These are phyloP conservation scores for Otolemur crassicaudatus DNA, from an alignment of 2,797 vertebrate species.

Conservation along the genomic window DNA sequence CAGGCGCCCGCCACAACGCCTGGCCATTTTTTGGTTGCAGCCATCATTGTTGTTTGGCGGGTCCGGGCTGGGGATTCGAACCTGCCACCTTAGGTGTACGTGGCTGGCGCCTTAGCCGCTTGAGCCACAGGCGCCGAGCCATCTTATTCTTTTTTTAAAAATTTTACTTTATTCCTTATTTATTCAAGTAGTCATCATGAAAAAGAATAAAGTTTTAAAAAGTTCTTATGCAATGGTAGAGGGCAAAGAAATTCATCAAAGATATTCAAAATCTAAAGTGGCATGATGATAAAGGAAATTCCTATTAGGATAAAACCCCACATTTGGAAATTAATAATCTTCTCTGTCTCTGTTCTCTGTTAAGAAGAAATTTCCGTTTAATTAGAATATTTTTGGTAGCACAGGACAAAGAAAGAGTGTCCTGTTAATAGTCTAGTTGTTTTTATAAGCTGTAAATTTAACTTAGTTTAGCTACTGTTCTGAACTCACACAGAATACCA, in stretches of 20 bases:
- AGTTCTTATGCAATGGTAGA: not conserved
- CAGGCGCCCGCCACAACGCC: too few relatives aligned
- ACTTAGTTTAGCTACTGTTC: constrained; percentile 34
- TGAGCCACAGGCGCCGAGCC: too few relatives aligned
- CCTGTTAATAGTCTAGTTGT: constrained; percentile 35
- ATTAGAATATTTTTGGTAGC: constrained; percentile 23
- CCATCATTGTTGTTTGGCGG: too few relatives aligned
- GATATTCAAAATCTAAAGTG: not conserved
- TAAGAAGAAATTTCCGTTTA: constrained; percentile 20
- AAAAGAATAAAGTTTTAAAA: not conserved
- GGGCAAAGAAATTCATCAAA: not conserved
- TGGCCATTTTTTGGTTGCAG: too few relatives aligned
- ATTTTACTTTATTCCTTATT: not conserved
- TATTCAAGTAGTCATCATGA: not conserved
- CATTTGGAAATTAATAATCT: not conserved
- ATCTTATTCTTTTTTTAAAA: not conserved
- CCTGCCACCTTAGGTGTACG: too few relatives aligned
- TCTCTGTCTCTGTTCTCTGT: constrained; percentile 19
- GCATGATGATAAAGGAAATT: not conserved
- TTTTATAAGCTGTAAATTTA: constrained; percentile 37
- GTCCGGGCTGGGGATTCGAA: too few relatives aligned
- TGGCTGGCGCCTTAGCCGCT: too few relatives aligned
- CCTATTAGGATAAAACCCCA: not conserved
- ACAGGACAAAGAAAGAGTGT: not conserved
- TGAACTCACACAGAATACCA: constrained; percentile 23